A percentile compares a stretch with the other conserved stretches of the same genome.
Conservation (phyloP, 2,888 invertebrate species). For the Oegoconia quadripuncta region DNA sequence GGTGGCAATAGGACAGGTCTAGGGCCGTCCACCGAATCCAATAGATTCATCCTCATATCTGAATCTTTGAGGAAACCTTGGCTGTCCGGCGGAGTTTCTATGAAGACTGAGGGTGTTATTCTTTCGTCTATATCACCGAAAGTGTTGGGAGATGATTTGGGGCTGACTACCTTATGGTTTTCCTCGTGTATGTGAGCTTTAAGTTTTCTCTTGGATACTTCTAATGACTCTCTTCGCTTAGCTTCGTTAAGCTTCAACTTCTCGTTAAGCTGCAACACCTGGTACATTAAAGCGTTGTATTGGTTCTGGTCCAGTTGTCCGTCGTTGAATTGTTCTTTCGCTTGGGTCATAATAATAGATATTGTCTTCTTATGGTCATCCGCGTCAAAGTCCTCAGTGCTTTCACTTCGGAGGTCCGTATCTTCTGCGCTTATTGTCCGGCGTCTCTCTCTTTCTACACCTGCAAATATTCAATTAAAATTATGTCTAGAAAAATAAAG, state of each 20-base stretch:
- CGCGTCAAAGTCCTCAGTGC: slow-evolving; percentile 71
- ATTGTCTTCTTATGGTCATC: slow-evolving; percentile 82
- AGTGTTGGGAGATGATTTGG: slow-evolving; percentile 63
- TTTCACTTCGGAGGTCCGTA: slow-evolving; percentile 71
- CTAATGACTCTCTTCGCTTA: slow-evolving; percentile 83
- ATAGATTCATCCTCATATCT: slow-evolving; percentile 55
- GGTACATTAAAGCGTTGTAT: slow-evolving; percentile 86
- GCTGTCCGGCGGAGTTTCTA: slow-evolving; percentile 51
- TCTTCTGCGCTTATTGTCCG: slow-evolving; percentile 74
- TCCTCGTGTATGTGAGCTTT: slow-evolving; percentile 58
- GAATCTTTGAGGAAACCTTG: slow-evolving; percentile 52
- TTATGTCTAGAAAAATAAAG: slow-evolving; percentile 5
- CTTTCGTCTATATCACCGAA: slow-evolving; percentile 77
- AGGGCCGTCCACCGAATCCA: slow-evolving; percentile 35
- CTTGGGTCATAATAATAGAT: slow-evolving; percentile 88
- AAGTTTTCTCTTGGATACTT: slow-evolving; percentile 71
- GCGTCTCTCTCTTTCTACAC: slow-evolving; percentile 71
- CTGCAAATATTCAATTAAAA: too few relatives aligned
- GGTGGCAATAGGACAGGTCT: too few relatives aligned
- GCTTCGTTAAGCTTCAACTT: slow-evolving; percentile 87
- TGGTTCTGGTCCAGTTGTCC: slow-evolving; percentile 87
- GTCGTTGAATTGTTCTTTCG: slow-evolving; percentile 87
- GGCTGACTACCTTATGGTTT: slow-evolving; percentile 68
- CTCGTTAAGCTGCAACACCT: slow-evolving; percentile 88
- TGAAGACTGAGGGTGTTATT: slow-evolving; percentile 49